Evolutionary conservation across 2,797 vertebrate species (phyloP).

Genomic region (Lagorchestes hirsutus): DNA sequence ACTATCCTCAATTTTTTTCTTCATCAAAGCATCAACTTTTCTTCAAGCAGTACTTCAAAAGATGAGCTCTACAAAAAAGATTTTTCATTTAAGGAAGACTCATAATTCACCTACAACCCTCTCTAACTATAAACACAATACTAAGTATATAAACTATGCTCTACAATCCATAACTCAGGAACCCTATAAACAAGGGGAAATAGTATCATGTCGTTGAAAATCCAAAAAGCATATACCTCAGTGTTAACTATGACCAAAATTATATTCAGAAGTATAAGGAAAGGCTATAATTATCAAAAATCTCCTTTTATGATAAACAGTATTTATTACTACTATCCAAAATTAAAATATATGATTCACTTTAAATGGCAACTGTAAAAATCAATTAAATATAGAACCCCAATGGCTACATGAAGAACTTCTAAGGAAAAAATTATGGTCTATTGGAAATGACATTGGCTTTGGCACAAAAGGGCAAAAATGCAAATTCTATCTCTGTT

Average conservation of each 20-base stretch:
- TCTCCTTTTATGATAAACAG: background rate
- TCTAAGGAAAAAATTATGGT: no score
- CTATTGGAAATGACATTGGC: no score
- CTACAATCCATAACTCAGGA: background rate
- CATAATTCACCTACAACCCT: constrained; percentile 15
- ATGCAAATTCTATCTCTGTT: no score
- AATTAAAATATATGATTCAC: constrained; percentile 17
- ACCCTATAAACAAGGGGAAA: background rate
- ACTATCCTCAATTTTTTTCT: background rate
- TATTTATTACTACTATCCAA: constrained; percentile 46
- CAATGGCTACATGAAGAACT: no score
- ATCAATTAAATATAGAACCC: no score
- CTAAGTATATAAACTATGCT: background rate
- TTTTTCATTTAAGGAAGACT: background rate
- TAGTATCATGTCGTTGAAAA: background rate
- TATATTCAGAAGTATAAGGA: background rate
- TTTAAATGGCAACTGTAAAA: background rate
- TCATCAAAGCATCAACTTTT: constrained; percentile 21
- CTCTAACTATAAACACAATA: background rate
- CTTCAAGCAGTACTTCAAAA: constrained; percentile 47
- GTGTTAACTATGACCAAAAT: background rate
- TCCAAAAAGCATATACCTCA: background rate
- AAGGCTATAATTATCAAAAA: background rate
- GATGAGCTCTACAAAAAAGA: background rate
- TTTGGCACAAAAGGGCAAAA: no score